Conservation (phyloP, 2,888 invertebrate species). For the Cataglyphis rosenhaueri region DNA sequence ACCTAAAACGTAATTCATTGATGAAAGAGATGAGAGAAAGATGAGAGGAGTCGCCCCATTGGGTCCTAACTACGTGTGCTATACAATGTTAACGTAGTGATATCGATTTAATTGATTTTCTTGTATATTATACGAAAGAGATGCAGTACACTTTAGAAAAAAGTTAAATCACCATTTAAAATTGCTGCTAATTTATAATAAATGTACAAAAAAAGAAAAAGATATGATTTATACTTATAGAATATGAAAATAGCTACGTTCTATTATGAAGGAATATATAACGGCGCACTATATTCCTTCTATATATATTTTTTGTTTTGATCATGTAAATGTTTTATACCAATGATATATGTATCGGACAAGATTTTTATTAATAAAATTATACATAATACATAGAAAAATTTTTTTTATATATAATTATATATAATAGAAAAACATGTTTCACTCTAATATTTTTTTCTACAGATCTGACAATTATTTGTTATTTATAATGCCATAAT, state of each 20-base stretch:
- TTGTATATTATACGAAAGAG: constrained; percentile 62
- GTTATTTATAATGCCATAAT: too few relatives aligned
- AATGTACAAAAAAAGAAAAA: constrained; percentile 53
- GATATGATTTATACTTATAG: constrained; percentile 73
- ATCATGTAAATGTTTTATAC: constrained; percentile 83
- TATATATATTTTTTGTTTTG: constrained; percentile 79
- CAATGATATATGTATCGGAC: constrained; percentile 80
- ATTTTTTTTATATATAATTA: background rate
- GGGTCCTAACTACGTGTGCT: constrained; percentile 44
- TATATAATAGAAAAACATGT: constrained; percentile 16
- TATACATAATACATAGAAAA: constrained; percentile 15
- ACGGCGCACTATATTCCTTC: constrained; percentile 67
- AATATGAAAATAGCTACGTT: constrained; percentile 66
- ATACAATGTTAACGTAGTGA: constrained; percentile 58
- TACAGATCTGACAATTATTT: too few relatives aligned
- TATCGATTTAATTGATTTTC: constrained; percentile 70
- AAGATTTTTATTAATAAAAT: constrained; percentile 81
- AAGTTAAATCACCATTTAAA: background rate
- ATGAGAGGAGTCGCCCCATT: constrained; percentile 16
- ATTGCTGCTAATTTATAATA: constrained; percentile 29
- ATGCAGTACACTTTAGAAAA: constrained; percentile 5
- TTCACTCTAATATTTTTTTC: background rate
- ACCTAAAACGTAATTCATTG: constrained; percentile 52
- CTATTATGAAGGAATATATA: constrained; percentile 70
- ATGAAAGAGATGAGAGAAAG: background rate